Percentiles rank a stretch among this genome's conserved stretches.
These are phyloP conservation scores for Synanthedon vespiformis DNA, from an alignment of 2,888 invertebrate genomes.

Conservation along the genomic window DNA sequence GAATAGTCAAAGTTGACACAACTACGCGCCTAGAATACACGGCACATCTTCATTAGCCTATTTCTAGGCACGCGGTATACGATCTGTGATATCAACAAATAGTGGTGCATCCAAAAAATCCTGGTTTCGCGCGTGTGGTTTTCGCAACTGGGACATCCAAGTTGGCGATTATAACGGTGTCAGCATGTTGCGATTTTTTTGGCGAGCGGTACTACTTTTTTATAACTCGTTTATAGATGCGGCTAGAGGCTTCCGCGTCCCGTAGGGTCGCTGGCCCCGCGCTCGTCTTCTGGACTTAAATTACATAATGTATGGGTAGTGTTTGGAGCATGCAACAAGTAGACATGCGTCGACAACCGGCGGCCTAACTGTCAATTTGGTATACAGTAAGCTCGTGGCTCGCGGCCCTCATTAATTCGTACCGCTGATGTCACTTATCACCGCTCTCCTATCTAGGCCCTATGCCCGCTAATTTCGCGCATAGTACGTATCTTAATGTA, in stretches of 20 bases:
- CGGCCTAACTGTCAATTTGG: slow-evolving; percentile 70
- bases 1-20: slow-evolving; percentile 69
- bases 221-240: slow-evolving; percentile 70
- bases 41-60: slow-evolving; percentile 46
- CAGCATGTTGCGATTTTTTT: slow-evolving; percentile 73
- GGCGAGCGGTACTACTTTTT: slow-evolving; percentile 71
- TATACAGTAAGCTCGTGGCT: slow-evolving; percentile 68
- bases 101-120: slow-evolving; percentile 59
- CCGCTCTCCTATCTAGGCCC: slow-evolving; percentile 69
- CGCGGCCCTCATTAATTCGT: slow-evolving; percentile 70
- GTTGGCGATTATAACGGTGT: slow-evolving; percentile 72
- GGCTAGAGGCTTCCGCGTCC: slow-evolving; percentile 70
- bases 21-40: slow-evolving; percentile 68
- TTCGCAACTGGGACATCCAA: slow-evolving; percentile 69
- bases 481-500: slow-evolving; percentile 45
- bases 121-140: slow-evolving; percentile 52
- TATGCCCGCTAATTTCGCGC: slow-evolving; percentile 66
- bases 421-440: slow-evolving; percentile 71
- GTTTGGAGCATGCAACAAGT: slow-evolving; percentile 69
- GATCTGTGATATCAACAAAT: slow-evolving; percentile 55
- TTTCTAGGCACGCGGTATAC: slow-evolving; percentile 49
- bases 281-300: slow-evolving; percentile 65
- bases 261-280: slow-evolving; percentile 69
- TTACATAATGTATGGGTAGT: slow-evolving; percentile 69
- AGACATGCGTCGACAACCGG: slow-evolving; percentile 68